phyloP scores from a whole-genome alignment of 2,888 invertebrate species.

The Nephrocerus scutellatus region DNA sequence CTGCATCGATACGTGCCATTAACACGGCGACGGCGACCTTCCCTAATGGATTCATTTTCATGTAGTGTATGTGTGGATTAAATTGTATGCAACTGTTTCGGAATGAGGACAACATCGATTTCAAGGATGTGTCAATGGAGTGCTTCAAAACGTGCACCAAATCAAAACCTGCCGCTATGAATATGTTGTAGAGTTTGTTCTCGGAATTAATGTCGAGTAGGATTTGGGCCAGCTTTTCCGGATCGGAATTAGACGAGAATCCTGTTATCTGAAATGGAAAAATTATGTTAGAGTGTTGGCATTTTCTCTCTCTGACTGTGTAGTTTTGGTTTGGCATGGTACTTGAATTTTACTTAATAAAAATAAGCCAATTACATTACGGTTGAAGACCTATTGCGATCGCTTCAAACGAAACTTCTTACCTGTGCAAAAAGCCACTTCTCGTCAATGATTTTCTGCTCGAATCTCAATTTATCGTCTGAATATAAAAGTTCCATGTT shows the following conservation, averaged over 20 bases:
- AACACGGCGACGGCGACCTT: conserved; percentile 39
- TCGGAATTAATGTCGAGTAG: conserved; percentile 45
- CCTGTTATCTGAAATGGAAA: conserved; percentile 38
- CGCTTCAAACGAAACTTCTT: conserved; percentile 17
- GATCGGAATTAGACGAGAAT: conserved; percentile 36
- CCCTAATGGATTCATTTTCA: conserved; percentile 44
- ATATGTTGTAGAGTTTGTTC: conserved; percentile 48
- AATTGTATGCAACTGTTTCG: conserved; percentile 45
- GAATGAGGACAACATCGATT: conserved; percentile 48
- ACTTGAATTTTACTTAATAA: conserved; percentile 5
- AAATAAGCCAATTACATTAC: not conserved
- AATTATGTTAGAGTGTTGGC: no score
- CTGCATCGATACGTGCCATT: conserved; percentile 31
- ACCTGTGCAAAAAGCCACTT: conserved; percentile 46
- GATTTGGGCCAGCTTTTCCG: conserved; percentile 37
- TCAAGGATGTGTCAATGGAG: conserved; percentile 51
- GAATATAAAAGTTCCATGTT: conserved; percentile 24
- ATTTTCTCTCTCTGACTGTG: no score
- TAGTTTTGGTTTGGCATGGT: no score
- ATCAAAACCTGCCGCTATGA: conserved; percentile 50
- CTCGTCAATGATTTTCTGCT: conserved; percentile 43
- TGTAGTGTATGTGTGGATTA: conserved; percentile 46
- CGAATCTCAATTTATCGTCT: conserved; percentile 19
- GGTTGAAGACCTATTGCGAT: not conserved
- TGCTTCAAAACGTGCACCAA: conserved; percentile 49